Percentiles rank a stretch among this genome's conserved stretches.
phyloP scores from a whole-genome alignment of 2,797 vertebrate species.

The Acrossocheilus wenchowensis region DNA sequence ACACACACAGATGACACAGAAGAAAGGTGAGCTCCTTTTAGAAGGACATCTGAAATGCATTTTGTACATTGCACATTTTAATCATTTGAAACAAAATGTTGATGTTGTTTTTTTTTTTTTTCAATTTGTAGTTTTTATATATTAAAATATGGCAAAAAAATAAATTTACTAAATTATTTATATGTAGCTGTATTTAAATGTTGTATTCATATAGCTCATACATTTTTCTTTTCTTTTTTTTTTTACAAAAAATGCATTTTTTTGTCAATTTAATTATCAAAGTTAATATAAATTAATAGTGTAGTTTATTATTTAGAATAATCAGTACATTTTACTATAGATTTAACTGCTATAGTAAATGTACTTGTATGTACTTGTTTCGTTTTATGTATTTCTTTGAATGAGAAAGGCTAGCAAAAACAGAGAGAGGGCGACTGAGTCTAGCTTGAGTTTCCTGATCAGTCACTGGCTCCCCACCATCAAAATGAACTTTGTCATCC shows the following conservation, averaged over 20 bases:
- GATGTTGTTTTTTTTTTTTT: background rate
- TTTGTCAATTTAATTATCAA: background rate
- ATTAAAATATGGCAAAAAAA: background rate
- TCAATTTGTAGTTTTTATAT: background rate
- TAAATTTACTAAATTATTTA: background rate
- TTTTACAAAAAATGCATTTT: background rate
- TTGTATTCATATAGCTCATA: background rate
- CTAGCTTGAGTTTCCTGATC: constrained; percentile 74
- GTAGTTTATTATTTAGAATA: background rate
- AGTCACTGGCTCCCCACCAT: constrained; percentile 71
- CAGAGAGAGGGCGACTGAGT: constrained; percentile 66
- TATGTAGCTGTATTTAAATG: background rate
- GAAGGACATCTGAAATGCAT: constrained; percentile 15
- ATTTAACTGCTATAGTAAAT: background rate
- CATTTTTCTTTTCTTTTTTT: background rate
- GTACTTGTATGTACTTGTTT: background rate
- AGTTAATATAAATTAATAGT: background rate
- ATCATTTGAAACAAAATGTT: background rate
- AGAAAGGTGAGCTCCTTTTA: constrained; percentile 23
- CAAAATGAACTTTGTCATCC: constrained; percentile 79
- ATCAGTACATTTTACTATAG: background rate
- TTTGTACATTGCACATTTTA: background rate
- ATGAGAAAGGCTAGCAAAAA: constrained; percentile 55
- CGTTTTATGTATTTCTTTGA: constrained; percentile 18
- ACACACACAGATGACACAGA: constrained; percentile 54